Evolutionary conservation across 2,888 invertebrate genomes (phyloP).

Genomic region (Syrphus vitripennis): DNA sequence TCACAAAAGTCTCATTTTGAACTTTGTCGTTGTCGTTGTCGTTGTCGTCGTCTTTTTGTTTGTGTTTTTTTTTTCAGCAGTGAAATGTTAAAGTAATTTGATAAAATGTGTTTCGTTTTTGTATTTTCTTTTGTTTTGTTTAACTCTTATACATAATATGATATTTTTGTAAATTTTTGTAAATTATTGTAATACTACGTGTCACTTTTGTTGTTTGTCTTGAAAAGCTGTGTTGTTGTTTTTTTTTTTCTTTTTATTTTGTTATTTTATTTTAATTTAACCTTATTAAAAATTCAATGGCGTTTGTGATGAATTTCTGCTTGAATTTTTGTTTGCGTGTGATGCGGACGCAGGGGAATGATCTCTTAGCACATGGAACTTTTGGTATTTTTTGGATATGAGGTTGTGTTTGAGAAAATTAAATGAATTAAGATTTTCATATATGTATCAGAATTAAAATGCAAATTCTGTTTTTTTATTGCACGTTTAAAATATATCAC

Average conservation of each 20-base stretch:
- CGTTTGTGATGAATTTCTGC: constrained; percentile 29
- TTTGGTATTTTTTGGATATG: background rate
- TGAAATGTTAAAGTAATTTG: constrained; percentile 56
- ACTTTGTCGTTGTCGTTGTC: no score
- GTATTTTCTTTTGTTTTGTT: constrained; percentile 13
- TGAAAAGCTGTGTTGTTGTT: background rate
- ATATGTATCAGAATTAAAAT: no score
- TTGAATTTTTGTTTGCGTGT: constrained; percentile 24
- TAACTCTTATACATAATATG: constrained; percentile 5
- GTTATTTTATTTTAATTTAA: constrained; percentile 24
- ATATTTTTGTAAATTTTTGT: constrained; percentile 60
- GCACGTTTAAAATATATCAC: no score
- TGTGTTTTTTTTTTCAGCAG: background rate
- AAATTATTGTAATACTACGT: constrained; percentile 58
- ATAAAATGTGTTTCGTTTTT: constrained; percentile 51
- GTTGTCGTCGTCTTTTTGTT: constrained; percentile 5
- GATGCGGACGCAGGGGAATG: background rate
- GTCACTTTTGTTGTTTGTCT: constrained; percentile 32
- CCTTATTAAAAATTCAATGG: constrained; percentile 59
- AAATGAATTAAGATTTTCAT: no score
- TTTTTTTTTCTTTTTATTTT: background rate
- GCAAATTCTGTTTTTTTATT: background rate
- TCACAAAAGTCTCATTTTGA: constrained; percentile 42
- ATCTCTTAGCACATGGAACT: no score
- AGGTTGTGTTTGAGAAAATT: constrained; percentile 6